These are phyloP conservation scores for Loriculus beryllinus DNA, from an alignment of 2,797 vertebrate species.

Conservation along the genomic window DNA sequence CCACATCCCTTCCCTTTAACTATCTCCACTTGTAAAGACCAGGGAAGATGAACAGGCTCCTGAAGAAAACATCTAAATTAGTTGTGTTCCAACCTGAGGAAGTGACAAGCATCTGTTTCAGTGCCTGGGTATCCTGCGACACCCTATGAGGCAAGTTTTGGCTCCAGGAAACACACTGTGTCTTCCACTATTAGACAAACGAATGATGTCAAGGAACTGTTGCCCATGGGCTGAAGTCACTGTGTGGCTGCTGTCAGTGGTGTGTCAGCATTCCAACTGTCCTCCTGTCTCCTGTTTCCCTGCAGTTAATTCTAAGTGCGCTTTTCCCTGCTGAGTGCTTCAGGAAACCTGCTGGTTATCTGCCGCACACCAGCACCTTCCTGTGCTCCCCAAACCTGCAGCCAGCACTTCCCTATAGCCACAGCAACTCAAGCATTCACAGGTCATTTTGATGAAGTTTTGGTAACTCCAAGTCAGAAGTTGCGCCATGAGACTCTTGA, in stretches of 20 bases:
- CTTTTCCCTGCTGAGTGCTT: background rate
- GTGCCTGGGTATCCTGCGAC: background rate
- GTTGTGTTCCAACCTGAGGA: background rate
- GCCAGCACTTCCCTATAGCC: background rate
- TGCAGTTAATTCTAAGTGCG: background rate
- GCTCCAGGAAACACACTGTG: rapidly evolving
- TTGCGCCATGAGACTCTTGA: background rate
- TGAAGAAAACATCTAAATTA: background rate
- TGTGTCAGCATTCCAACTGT: too few relatives aligned
- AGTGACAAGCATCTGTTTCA: rapidly evolving
- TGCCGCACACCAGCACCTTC: background rate
- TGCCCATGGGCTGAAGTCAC: background rate
- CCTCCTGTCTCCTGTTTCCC: background rate
- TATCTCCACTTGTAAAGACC: background rate
- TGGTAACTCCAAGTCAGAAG: background rate
- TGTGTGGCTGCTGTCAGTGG: too few relatives aligned
- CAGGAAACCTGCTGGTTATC: background rate
- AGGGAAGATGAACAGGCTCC: background rate
- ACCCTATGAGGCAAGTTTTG: background rate
- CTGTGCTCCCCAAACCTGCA: background rate
- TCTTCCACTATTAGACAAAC: rapidly evolving
- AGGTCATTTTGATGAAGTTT: background rate
- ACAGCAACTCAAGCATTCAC: rapidly evolving
- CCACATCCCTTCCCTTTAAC: background rate
- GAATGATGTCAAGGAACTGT: rapidly evolving